phyloP scores from a whole-genome alignment of 2,797 vertebrate species.

The Carduelis carduelis region DNA sequence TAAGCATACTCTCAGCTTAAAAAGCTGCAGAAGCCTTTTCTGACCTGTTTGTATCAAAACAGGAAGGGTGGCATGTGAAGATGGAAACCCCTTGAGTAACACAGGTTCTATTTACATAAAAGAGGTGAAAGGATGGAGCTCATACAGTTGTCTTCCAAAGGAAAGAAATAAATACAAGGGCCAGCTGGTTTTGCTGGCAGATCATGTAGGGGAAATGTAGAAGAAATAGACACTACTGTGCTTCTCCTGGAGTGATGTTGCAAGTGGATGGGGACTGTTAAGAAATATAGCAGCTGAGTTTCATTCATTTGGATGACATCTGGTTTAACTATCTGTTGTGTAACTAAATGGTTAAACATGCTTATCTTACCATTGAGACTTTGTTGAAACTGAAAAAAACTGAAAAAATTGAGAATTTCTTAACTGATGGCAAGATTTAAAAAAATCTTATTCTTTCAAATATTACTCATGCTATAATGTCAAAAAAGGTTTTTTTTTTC shows the following conservation, averaged over 20 bases:
- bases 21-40: not conserved
- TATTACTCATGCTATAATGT: not conserved
- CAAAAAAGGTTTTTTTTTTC: not conserved
- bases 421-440: not conserved
- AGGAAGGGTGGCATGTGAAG: not conserved
- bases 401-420: not conserved
- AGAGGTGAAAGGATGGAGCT: not conserved
- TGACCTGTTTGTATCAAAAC: not conserved
- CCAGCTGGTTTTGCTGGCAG: not conserved
- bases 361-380: not conserved
- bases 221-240: not conserved
- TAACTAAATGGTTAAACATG: not conserved
- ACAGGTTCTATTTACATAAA: not conserved
- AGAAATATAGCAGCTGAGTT: not conserved
- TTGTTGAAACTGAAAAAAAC: not conserved
- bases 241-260: not conserved
- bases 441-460: not conserved
- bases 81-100: not conserved
- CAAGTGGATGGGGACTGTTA: not conserved
- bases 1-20: not conserved
- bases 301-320: not conserved
- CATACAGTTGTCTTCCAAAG: not conserved
- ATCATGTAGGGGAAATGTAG: not conserved
- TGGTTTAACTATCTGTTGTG: not conserved
- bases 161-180: not conserved